Evolutionary conservation across 2,797 vertebrate genomes (phyloP), one percentile per base, ranked within the genome.

Genomic region (Anabacerthia variegaticeps): DNA sequence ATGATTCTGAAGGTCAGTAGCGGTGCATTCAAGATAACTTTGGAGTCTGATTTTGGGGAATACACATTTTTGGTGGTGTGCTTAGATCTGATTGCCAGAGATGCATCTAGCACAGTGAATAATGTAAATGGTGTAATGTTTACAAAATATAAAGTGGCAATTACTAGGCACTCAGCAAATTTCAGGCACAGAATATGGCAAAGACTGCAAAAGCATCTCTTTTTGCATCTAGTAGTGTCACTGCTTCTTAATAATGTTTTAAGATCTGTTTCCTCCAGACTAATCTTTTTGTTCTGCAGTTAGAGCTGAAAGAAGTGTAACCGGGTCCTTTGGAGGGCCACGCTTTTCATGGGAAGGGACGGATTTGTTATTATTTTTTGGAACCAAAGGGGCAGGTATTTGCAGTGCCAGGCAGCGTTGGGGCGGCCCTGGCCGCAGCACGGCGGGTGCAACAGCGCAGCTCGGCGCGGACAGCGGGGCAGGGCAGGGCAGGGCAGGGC

Each of bases 1-100:
- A 95, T 0, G 32, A 97, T 96, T 96, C 81, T 87, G 83, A 93
- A 96, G 96, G 97, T 96, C 97, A 97, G 89, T 78, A 83, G 97
- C 88, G 91, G 87, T 93, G 79, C 93, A 93, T 93, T 95, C 94
- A 65, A 82, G 93, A 56, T n/a, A 92, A 93, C 91, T 89, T 93
- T 32, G 39, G 97, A 92, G 89, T 67, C 88, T 93, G 95, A 94
- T 94, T 94, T 93, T 91, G 92, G 80, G 68, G 88, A 85, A 73
- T 63, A 92, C 48, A 92, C 89, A 74, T 74, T 96, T 87, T 93
- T 91, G 80, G 89, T 87, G 61, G 36, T 34, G 61, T 82, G 74
- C 51, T 93, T 74, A 66, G 91, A 96, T 92, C 63, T 61, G 69
- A 81, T 72, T 92, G 72, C 84, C 89, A 86, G 94, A 94, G 66